A percentile compares a stretch with the other conserved stretches of the same genome.
phyloP scores from a whole-genome alignment of 2,888 invertebrate genomes.

The Xiphydria camelus region DNA sequence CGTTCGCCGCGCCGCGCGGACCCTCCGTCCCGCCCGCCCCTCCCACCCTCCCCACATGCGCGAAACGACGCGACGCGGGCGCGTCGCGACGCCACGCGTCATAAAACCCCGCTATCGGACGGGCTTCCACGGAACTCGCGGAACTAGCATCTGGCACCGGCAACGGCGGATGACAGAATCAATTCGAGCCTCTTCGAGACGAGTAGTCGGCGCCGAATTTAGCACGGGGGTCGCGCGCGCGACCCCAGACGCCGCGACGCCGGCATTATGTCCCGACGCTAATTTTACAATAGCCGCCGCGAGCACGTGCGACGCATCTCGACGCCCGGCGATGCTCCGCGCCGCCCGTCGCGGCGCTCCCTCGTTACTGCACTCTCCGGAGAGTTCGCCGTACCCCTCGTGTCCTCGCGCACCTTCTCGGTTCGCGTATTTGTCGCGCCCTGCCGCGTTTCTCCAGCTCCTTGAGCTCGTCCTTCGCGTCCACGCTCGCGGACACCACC shows the following conservation, averaged over 20 bases:
- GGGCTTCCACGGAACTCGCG: constrained; percentile 33
- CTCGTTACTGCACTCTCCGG: no score
- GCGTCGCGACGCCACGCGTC: constrained; percentile 16
- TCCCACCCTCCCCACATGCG: constrained; percentile 9
- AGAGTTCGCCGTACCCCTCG: neutral
- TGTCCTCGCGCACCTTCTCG: neutral
- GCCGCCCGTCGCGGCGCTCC: neutral
- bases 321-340: constrained; percentile 21
- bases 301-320: constrained; percentile 27
- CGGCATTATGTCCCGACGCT: constrained; percentile 56
- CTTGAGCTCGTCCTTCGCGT: no score
- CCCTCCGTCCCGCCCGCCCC: no score
- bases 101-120: constrained; percentile 36
- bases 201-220: constrained; percentile 42
- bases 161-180: constrained; percentile 14
- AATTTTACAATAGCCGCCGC: constrained; percentile 53
- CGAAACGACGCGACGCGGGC: constrained; percentile 38
- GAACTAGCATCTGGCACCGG: no score
- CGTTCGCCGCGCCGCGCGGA: constrained; percentile 31
- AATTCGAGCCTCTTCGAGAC: constrained; percentile 20
- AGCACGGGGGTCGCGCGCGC: constrained; percentile 52
- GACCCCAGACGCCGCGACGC: constrained; percentile 55
- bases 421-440: no score
- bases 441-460: neutral
- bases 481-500: no score